These are phyloP conservation scores for Virgularia gustaviana DNA, from an alignment of 92 coral and sea anemone species.

Conservation along the genomic window DNA sequence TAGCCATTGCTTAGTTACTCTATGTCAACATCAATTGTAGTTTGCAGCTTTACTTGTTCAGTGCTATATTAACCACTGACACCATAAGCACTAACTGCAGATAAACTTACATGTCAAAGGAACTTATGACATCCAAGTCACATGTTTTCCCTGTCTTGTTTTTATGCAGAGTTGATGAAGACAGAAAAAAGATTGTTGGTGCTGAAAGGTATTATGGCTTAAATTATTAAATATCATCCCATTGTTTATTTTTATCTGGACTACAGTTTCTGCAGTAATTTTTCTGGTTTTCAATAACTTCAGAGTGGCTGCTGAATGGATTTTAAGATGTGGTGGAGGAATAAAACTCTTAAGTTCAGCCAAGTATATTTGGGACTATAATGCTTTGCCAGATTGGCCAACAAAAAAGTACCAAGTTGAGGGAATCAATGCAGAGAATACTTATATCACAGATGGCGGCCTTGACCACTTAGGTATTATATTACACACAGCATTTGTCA, in stretches of 20 bases:
- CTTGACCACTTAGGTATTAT: conserved; percentile 78
- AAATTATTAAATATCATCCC: background rate
- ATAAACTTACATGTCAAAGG: too few species aligned
- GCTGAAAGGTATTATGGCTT: conserved; percentile 88
- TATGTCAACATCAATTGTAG: too few species aligned
- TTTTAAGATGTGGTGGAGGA: conserved; percentile 91
- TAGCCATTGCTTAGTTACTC: too few species aligned
- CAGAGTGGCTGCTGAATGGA: conserved; percentile 97
- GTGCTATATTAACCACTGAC: too few species aligned
- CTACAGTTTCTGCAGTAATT: background rate
- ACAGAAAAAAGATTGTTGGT: conserved; percentile 77
- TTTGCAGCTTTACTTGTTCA: too few species aligned
- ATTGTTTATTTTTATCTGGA: background rate
- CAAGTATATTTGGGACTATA: conserved; percentile 78
- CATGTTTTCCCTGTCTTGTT: too few species aligned
- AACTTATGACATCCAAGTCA: too few species aligned
- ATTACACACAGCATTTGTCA: background rate
- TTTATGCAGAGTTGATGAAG: conserved; percentile 70
- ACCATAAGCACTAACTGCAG: too few species aligned
- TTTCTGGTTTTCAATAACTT: background rate
- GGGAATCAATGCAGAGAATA: conserved; percentile 75
- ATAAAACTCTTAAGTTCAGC: conserved; percentile 62
- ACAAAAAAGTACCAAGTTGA: conserved; percentile 62
- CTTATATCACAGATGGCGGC: conserved; percentile 84
- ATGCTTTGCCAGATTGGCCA: conserved; percentile 77